A percentile compares a stretch with the other conserved stretches of the same genome.
phyloP scores from a whole-genome alignment of 2,888 invertebrate genomes.

The Apotomis capreana region DNA sequence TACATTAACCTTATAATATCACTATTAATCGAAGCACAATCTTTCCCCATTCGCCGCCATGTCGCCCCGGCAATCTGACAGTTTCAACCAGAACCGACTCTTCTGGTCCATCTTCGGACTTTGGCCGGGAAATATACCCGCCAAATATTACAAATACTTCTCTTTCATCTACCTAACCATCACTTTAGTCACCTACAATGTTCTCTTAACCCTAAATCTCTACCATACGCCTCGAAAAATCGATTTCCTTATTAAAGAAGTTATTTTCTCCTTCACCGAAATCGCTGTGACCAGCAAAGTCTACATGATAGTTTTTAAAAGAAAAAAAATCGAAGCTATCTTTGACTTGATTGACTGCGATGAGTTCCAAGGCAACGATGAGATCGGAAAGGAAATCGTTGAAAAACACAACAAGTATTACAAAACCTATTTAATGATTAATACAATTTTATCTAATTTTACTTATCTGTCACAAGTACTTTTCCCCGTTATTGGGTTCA shows the following conservation, averaged over 20 bases:
- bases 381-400: conserved; percentile 53
- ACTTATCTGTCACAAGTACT: conserved; percentile 56
- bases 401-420: conserved; percentile 52
- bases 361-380: conserved; percentile 57
- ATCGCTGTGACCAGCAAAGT: conserved; percentile 55
- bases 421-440: conserved; percentile 54
- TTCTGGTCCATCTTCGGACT: conserved; percentile 63
- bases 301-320: conserved; percentile 59
- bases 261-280: conserved; percentile 56
- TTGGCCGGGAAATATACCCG: conserved; percentile 57
- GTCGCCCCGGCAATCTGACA: conserved; percentile 52
- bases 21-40: not conserved
- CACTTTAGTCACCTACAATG: conserved; percentile 58
- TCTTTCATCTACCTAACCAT: conserved; percentile 56
- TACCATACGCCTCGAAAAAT: conserved; percentile 63
- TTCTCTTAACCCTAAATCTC: conserved; percentile 64
- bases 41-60: conserved; percentile 26
- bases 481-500: conserved; percentile 55
- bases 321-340: conserved; percentile 56
- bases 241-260: conserved; percentile 65
- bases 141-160: conserved; percentile 62
- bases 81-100: conserved; percentile 59
- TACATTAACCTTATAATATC: not conserved
- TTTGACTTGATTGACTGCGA: conserved; percentile 64
- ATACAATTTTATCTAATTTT: conserved; percentile 52